Evolutionary conservation across 2,888 invertebrate genomes (phyloP), one percentile per base, ranked within the genome.

Genomic region (Drosophila acutilabella): DNA sequence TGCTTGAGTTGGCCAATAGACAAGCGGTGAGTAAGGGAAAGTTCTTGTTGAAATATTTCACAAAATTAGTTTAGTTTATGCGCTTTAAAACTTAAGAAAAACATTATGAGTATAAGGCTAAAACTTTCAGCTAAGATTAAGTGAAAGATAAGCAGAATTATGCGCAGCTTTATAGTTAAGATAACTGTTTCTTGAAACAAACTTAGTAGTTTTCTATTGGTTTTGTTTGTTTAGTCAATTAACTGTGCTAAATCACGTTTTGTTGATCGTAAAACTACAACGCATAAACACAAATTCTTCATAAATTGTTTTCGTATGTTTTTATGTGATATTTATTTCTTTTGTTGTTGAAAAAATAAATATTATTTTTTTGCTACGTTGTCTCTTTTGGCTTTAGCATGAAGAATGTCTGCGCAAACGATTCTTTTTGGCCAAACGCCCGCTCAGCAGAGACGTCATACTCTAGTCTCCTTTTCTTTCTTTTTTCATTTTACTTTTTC

Each of bases 381-480:
- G 69, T 72, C 56, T 51, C 26, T 57, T 40, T 33, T 51, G 8
- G 8, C 48, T 42, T 18, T 45, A 23, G 51, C 51, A 26, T 47
- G 47, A 61, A 65, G 66, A 84, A 81, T 81, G 61, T 79, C 68
- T 81, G 60, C 38, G 56, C 41, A 53, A 60, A 62, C 18, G 38
- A 42, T 74, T 70, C 30, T 60, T 72, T 36, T 36, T 85, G 80
- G 71, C 69, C 20, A 48, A 61, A 64, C 64, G 45, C 57, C 71
- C 78, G 78, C 48, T 74, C 69, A 74, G 67, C 79, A 71, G 56
- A 83, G 58, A 71, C 79, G 71, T 68, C 65, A 70, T 53, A 59
- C 72, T 14, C 16, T 14, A 11, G 26, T 42, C 30, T 30, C 8
- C 8, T 30, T 8, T 30, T 8, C 30, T 30, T 2, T 20, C 20